These are phyloP conservation scores for Gobius niger DNA, from an alignment of 2,113 vertebrate genomes.

Conservation along the genomic window DNA sequence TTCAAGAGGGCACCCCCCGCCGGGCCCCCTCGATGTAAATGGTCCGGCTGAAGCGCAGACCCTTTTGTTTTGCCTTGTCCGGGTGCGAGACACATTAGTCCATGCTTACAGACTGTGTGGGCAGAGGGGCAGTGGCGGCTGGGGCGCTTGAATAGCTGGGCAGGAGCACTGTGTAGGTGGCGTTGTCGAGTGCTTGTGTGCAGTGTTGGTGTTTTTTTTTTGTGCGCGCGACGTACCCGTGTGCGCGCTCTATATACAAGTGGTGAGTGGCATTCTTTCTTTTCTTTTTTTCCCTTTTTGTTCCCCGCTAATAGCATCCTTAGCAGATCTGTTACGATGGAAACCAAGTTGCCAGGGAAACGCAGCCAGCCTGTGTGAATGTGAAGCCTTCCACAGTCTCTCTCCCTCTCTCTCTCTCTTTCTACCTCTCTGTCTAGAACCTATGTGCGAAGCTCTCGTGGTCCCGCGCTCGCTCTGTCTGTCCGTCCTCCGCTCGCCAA, in stretches of 20 bases:
- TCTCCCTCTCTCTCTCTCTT: constrained; percentile 20
- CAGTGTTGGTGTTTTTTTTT: constrained; percentile 28
- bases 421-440: constrained; percentile 37
- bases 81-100: constrained; percentile 48
- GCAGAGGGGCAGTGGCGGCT: constrained; percentile 54
- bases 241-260: constrained; percentile 36
- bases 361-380: constrained; percentile 75
- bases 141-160: constrained; percentile 45
- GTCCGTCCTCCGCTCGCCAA: constrained; percentile 16
- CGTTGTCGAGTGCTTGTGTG: constrained; percentile 10
- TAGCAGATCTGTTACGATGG: constrained; percentile 76
- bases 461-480: constrained; percentile 16
- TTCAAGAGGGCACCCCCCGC: neutral
- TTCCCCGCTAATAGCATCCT: constrained; percentile 77
- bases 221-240: constrained; percentile 34
- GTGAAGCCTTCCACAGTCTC: constrained; percentile 69
- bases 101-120: constrained; percentile 51
- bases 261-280: constrained; percentile 56
- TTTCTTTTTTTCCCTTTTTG: constrained; percentile 36
- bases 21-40: constrained; percentile 14
- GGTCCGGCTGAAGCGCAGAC: constrained; percentile 4
- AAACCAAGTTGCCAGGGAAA: constrained; percentile 80
- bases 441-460: constrained; percentile 32
- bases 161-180: constrained; percentile 35
- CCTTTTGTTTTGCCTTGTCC: neutral